Percentiles rank a stretch among this genome's conserved stretches.
Evolutionary conservation across 2,888 invertebrate species (phyloP).

Genomic region (Disparrhopalites patrizii): DNA sequence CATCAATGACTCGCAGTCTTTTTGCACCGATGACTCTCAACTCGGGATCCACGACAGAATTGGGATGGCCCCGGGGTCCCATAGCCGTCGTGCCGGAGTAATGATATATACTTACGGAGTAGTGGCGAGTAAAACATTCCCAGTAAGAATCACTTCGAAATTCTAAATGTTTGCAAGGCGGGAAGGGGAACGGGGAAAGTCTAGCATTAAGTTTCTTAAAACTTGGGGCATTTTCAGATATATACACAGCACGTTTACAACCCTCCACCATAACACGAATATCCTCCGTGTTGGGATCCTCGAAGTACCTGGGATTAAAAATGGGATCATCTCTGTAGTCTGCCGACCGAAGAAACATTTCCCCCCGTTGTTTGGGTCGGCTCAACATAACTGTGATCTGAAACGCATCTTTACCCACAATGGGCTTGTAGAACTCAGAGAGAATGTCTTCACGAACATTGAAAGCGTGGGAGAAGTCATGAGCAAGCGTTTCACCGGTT

Average conservation of each 20-base stretch:
- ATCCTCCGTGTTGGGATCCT: conserved; percentile 39
- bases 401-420: conserved; percentile 45
- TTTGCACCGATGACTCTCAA: conserved; percentile 43
- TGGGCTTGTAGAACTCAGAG: conserved; percentile 41
- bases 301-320: conserved; percentile 43
- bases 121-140: conserved; percentile 45
- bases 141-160: conserved; percentile 41
- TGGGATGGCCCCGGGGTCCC: conserved; percentile 37
- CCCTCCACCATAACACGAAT: conserved; percentile 43
- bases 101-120: conserved; percentile 41
- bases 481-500: conserved; percentile 31
- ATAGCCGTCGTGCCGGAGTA: conserved; percentile 43
- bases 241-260: conserved; percentile 43
- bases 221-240: conserved; percentile 45
- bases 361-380: conserved; percentile 42
- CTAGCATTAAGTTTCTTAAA: conserved; percentile 34
- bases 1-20: conserved; percentile 44
- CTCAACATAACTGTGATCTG: conserved; percentile 46
- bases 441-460: conserved; percentile 45
- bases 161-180: conserved; percentile 36
- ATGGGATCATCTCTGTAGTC: conserved; percentile 41
- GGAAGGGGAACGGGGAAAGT: conserved; percentile 37
- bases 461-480: conserved; percentile 44
- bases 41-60: conserved; percentile 42
- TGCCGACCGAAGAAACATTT: conserved; percentile 31